Evolutionary conservation across 1,140 invertebrate species (phyloP).

Genomic region (Sitobion miscanthi): DNA sequence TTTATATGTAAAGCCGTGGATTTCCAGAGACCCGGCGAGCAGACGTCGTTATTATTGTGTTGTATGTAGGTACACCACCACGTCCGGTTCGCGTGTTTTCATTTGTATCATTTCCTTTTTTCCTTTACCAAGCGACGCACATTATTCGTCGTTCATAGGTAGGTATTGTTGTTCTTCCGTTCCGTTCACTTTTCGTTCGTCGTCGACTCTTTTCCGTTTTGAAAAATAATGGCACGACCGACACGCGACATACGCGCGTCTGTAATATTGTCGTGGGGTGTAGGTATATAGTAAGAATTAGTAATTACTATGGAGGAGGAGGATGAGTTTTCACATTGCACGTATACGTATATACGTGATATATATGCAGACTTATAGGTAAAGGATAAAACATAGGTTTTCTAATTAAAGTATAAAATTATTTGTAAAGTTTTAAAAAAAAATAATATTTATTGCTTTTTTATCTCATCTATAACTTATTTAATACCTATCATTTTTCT

Average conservation of each 20-base stretch:
- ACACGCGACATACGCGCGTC: no score
- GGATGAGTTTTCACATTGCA: neutral
- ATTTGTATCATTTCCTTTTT: neutral
- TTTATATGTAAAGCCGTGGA: neutral
- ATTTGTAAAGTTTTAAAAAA: neutral
- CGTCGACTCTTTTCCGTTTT: neutral
- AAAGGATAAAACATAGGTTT: neutral
- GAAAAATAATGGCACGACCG: neutral
- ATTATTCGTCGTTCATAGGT: neutral
- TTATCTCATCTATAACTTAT: neutral
- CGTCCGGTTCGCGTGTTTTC: neutral
- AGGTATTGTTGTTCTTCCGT: neutral
- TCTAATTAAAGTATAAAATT: neutral
- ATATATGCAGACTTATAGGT: no score
- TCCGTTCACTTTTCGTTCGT: neutral
- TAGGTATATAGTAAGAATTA: neutral
- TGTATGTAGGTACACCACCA: neutral
- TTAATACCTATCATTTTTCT: neutral
- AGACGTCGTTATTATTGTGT: neutral
- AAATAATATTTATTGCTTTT: neutral
- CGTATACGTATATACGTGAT: no score
- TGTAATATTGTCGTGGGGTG: neutral
- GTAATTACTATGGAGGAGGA: neutral
- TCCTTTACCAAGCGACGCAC: neutral
- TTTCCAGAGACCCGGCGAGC: neutral